Evolutionary conservation across 1,140 invertebrate genomes (phyloP).

Genomic region (Drosophila pectinifera): DNA sequence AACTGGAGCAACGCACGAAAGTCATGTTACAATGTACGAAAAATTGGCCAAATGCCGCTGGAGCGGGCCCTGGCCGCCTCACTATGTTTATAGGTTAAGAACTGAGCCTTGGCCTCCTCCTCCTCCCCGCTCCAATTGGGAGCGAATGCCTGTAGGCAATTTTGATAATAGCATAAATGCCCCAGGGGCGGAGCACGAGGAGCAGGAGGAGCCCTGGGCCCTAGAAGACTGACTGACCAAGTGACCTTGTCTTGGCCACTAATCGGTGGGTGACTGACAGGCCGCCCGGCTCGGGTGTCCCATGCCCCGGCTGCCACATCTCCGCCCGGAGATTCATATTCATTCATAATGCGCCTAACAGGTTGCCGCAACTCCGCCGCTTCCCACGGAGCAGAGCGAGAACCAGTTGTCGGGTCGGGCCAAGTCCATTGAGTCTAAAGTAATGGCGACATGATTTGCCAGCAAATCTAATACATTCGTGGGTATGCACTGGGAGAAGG

Average conservation of each 20-base stretch:
- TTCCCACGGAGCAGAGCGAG: conserved; percentile 59
- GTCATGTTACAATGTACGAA: conserved; percentile 74
- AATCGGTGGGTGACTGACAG: conserved; percentile 41
- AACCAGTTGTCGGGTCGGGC: conserved; percentile 47
- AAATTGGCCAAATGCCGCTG: conserved; percentile 64
- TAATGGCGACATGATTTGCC: conserved; percentile 62
- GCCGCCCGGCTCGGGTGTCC: conserved; percentile 16
- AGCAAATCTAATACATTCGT: conserved; percentile 27
- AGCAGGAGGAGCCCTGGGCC: not conserved
- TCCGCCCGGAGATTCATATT: conserved; percentile 7
- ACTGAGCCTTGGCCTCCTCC: conserved; percentile 74
- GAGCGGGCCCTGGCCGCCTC: conserved; percentile 25
- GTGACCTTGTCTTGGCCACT: conserved; percentile 62
- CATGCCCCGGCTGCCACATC: conserved; percentile 7
- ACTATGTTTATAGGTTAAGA: conserved; percentile 82
- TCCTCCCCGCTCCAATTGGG: conserved; percentile 8
- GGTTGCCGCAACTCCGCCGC: conserved; percentile 54
- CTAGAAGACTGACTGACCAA: conserved; percentile 35
- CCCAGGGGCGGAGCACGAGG: not conserved
- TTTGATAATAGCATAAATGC: conserved; percentile 73
- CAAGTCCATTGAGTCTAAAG: conserved; percentile 29
- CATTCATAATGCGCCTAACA: conserved; percentile 40
- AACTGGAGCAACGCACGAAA: conserved; percentile 82
- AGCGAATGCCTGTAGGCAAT: conserved; percentile 54
- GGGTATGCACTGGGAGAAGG: not conserved